Base-by-base conservation (phyloP, 2,797 vertebrate genomes). In the Carapus acus region DNA sequence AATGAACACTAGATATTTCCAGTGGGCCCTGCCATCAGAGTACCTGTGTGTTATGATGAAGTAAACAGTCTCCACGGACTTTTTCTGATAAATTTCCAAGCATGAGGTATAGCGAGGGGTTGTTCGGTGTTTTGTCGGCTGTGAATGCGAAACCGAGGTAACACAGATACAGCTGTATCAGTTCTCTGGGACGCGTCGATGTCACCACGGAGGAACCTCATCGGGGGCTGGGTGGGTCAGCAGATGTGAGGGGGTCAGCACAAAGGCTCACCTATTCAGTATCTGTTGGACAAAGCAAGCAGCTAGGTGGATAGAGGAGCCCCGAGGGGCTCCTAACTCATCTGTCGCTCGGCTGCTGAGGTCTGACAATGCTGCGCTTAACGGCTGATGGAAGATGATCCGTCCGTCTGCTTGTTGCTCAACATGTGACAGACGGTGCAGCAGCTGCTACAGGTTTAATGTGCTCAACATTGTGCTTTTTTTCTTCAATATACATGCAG, bases 201-300 rank as follows among this genome's bases (percentile, higher is more conserved):
- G 78, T 20, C 19, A 50, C 71, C 58, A 63, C 71, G 65, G 69
- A 70, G 60, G 71, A 69, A 71, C 71, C 76, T 79, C 79, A 83
- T 76, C 73, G 81, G 83, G 86, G 85, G 82, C 75, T 83, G 85
- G 84, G 83, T 49, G 83, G 83, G 82, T 87, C 83, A 85, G 67
- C 80, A 86, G 79, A 87, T 88, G 86, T 87, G 83, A 83, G 78
- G 80, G 76, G 80, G 72, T 83, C 73, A 71, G 81, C 64, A 91
- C 88, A 91, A 90, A 88, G 86, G 80, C 81, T 86, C 77, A 89
- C 85, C 87, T 89, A 89, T 90, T 89, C 77, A 78, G 78, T 89
- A 80, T 89, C 86, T 87, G 78, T 84, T 75, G 82, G 82, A 86
- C 85, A 90, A 89, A 87, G 82, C 81, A 42, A 71, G 61, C 23